Evolutionary conservation across 1,140 invertebrate genomes (phyloP).

Genomic region (Dolichoris vasculosae): DNA sequence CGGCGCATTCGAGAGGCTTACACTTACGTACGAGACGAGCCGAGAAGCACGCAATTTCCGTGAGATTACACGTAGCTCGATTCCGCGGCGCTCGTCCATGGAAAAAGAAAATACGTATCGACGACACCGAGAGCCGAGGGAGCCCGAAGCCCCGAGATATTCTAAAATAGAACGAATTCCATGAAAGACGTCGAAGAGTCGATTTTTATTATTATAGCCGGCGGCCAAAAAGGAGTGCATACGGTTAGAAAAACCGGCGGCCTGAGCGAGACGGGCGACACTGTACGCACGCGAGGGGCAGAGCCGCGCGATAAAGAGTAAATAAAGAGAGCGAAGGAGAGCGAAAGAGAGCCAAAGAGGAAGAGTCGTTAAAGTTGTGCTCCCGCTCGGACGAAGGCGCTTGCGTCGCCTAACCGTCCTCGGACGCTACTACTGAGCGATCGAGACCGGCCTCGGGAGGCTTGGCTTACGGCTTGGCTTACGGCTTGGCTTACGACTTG

Average conservation of each 20-base stretch:
- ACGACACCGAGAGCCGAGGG: neutral
- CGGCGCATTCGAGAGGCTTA: neutral
- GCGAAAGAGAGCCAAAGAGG: neutral
- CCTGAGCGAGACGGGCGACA: neutral
- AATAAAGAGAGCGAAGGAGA: neutral
- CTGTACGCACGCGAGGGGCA: neutral
- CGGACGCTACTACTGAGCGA: conserved; percentile 18
- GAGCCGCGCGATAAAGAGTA: neutral
- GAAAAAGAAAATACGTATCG: too few relatives aligned
- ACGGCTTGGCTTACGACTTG: conserved; percentile 3
- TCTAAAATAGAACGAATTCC: conserved; percentile 33
- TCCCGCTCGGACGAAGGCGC: neutral
- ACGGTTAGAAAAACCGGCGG: neutral
- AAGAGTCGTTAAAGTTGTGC: neutral
- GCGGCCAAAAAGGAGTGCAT: neutral
- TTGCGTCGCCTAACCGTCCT: conserved; percentile 35
- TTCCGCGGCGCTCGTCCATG: too few relatives aligned
- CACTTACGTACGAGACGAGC: neutral
- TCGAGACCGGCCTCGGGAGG: neutral
- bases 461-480: neutral
- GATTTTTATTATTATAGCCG: conserved; percentile 31
- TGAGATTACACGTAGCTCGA: neutral
- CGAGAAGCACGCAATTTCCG: neutral
- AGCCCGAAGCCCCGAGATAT: neutral
- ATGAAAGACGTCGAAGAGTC: neutral